Evolutionary conservation across 2,113 vertebrate species (phyloP).

Genomic region (Hydrolagus affinis): DNA sequence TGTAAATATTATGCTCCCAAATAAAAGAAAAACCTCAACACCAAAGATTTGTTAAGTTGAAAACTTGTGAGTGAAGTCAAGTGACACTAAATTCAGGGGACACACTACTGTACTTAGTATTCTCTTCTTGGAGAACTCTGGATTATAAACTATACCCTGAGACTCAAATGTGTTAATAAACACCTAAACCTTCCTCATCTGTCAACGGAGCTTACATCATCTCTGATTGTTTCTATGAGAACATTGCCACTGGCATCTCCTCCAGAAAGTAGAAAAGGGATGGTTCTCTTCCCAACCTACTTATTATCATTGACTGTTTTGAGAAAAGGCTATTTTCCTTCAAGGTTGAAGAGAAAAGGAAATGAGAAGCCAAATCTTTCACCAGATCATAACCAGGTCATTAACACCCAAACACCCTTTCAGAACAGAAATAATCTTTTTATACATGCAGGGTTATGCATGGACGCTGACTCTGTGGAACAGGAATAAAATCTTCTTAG

Average conservation of each 20-base stretch:
- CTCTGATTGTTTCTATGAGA: conserved; percentile 14
- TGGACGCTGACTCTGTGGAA: conserved; percentile 24
- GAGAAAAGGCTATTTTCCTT: neutral
- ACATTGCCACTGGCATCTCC: conserved; percentile 28
- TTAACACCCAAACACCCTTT: neutral
- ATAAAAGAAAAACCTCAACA: conserved; percentile 7
- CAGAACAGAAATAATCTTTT: conserved; percentile 8
- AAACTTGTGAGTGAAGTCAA: neutral
- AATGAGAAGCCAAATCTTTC: conserved; percentile 25
- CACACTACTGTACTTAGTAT: too few relatives aligned
- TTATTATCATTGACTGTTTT: conserved; percentile 27
- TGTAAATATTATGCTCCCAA: neutral
- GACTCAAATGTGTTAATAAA: conserved; percentile 15
- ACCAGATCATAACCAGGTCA: neutral
- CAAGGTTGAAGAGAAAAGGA: conserved; percentile 14
- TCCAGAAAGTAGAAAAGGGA: conserved; percentile 17
- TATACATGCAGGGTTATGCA: conserved; percentile 8
- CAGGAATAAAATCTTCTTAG: conserved; percentile 12
- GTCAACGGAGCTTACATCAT: conserved; percentile 16
- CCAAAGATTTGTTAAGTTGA: neutral
- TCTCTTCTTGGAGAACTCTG: neutral
- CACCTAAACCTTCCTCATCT: conserved; percentile 24
- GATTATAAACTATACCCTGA: neutral
- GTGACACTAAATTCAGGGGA: neutral
- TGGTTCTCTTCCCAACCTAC: conserved; percentile 23